phyloP scores from a whole-genome alignment of 2,113 vertebrate genomes.

The Epinephelus moara region DNA sequence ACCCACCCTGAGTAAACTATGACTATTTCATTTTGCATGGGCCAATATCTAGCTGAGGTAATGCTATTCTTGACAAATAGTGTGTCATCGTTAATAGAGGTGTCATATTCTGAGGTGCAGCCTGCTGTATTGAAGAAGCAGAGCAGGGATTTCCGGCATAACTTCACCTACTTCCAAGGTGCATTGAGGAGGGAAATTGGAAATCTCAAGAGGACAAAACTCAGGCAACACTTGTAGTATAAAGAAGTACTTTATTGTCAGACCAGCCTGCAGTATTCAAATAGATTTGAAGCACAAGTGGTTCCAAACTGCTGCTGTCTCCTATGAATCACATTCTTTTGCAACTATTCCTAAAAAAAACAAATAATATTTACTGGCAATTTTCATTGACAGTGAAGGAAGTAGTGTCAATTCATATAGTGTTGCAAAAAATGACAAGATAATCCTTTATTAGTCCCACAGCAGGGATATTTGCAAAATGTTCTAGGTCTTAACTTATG shows the following conservation, averaged over 20 bases:
- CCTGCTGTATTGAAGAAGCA: neutral
- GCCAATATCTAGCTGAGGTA: neutral
- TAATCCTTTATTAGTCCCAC: too few species aligned
- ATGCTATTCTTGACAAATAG: neutral
- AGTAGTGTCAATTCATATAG: neutral
- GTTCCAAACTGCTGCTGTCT: neutral
- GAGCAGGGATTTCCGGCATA: neutral
- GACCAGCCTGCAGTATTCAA: neutral
- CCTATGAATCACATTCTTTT: neutral
- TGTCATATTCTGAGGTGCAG: neutral
- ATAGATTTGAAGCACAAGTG: neutral
- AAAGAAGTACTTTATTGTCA: neutral
- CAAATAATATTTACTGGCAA: neutral
- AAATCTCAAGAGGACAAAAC: neutral
- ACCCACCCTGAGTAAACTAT: slow-evolving; percentile 55
- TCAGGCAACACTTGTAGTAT: neutral
- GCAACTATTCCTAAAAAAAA: neutral
- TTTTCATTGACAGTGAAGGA: neutral
- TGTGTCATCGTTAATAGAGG: neutral
- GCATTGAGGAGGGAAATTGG: too few species aligned
- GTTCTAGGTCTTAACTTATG: neutral
- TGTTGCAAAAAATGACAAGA: neutral
- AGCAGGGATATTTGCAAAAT: neutral
- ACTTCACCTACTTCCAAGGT: neutral
- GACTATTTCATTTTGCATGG: slow-evolving; percentile 13